These are phyloP conservation scores for Sapajus apella DNA, from an alignment of 2,113 vertebrate species.

Conservation along the genomic window DNA sequence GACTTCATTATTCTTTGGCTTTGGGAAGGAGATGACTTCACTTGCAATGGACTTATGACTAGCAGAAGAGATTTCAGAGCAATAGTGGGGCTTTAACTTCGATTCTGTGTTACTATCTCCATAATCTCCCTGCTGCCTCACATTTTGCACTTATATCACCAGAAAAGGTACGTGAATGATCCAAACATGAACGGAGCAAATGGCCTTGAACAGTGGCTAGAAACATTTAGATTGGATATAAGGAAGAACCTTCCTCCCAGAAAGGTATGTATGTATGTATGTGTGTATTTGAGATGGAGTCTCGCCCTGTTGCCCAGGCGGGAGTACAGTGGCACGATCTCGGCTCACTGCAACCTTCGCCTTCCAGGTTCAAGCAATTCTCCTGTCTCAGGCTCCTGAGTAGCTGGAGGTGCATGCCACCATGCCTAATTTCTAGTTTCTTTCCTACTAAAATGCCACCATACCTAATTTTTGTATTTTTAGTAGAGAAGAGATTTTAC, in stretches of 20 bases:
- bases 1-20: neutral
- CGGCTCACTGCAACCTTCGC: too few relatives aligned
- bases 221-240: neutral
- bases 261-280: neutral
- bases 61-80: constrained; percentile 17
- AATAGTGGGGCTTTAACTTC: neutral
- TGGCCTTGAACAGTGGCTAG: neutral
- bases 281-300: too few relatives aligned
- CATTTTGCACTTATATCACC: neutral
- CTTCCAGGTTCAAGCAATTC: too few relatives aligned
- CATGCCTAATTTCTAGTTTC: too few relatives aligned
- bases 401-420: too few relatives aligned
- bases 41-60: neutral
- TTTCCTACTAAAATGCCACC: too few relatives aligned
- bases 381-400: too few relatives aligned
- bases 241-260: neutral
- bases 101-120: neutral
- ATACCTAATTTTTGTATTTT: too few relatives aligned
- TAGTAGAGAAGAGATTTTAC: too few relatives aligned
- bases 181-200: neutral
- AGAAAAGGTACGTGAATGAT: neutral
- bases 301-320: too few relatives aligned
- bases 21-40: neutral
- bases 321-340: too few relatives aligned
- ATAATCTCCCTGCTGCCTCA: neutral